A percentile compares a stretch with the other conserved stretches of the same genome.
Evolutionary conservation across 1,140 invertebrate species (phyloP).

Genomic region (Yoshiicerus persimilis): DNA sequence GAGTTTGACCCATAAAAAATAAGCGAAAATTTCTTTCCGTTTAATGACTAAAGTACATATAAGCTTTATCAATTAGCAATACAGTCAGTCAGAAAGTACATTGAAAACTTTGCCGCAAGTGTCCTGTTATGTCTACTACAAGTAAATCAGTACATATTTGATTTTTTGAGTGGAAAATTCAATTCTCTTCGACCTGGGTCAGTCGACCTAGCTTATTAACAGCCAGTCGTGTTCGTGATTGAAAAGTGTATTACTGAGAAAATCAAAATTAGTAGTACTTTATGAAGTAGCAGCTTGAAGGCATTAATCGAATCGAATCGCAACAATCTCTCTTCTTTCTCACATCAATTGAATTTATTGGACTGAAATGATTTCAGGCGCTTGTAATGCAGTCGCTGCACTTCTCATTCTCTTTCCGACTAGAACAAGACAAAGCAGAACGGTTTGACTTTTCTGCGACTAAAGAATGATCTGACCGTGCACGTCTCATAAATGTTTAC

Average conservation of each 20-base stretch:
- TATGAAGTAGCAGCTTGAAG: not conserved
- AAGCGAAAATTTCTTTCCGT: not conserved
- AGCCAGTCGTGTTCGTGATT: not conserved
- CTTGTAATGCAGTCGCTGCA: not conserved
- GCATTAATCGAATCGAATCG: not conserved
- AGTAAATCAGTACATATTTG: too few relatives aligned
- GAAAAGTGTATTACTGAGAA: not conserved
- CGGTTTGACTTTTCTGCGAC: not conserved
- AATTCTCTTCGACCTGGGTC: not conserved
- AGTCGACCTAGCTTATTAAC: not conserved
- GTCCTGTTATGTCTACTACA: not conserved
- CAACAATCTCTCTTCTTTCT: not conserved
- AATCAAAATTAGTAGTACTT: not conserved
- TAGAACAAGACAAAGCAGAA: not conserved
- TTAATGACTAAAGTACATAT: not conserved
- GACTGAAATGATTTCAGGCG: not conserved
- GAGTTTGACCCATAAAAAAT: not conserved
- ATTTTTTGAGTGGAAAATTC: not conserved
- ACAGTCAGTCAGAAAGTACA: not conserved
- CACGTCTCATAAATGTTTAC: constrained; percentile 19
- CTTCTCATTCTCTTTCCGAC: not conserved
- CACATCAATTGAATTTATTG: constrained; percentile 1
- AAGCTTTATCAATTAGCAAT: not conserved
- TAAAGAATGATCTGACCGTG: not conserved
- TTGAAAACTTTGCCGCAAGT: not conserved